These are phyloP conservation scores for Oryctes rhinoceros DNA, from an alignment of 1,140 invertebrate species.

Conservation along the genomic window DNA sequence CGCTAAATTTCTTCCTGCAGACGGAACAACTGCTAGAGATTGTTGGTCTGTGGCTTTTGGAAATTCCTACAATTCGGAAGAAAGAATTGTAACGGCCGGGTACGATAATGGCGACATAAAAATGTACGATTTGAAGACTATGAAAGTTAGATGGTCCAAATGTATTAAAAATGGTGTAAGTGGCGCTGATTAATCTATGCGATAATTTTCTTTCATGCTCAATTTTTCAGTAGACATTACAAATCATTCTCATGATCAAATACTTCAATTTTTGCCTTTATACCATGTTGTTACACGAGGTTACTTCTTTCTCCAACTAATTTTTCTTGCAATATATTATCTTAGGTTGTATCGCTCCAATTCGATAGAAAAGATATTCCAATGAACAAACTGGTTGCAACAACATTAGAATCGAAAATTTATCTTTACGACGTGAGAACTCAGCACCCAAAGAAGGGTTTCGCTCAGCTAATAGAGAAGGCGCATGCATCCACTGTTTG, in stretches of 20 bases:
- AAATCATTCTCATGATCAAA: too few relatives aligned
- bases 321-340: not conserved
- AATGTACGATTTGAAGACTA: constrained; percentile 90
- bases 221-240: too few relatives aligned
- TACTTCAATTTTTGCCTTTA: too few relatives aligned
- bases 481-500: constrained; percentile 82
- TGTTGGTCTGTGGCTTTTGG: constrained; percentile 91
- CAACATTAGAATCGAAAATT: constrained; percentile 92
- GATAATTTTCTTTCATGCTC: too few relatives aligned
- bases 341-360: constrained; percentile 83
- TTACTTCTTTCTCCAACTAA: not conserved
- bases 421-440: constrained; percentile 90
- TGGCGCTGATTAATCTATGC: too few relatives aligned
- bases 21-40: constrained; percentile 73
- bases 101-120: constrained; percentile 98
- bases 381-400: constrained; percentile 95
- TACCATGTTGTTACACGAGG: too few relatives aligned
- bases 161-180: constrained; percentile 92
- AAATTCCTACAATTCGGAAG: constrained; percentile 85
- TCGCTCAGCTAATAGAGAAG: constrained; percentile 79
- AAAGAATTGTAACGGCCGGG: constrained; percentile 86
- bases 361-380: constrained; percentile 94
- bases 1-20: constrained; percentile 78
- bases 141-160: constrained; percentile 88
- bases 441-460: constrained; percentile 88